These are phyloP conservation scores for Selene dorsalis DNA, from an alignment of 2,797 vertebrate species.

Conservation along the genomic window DNA sequence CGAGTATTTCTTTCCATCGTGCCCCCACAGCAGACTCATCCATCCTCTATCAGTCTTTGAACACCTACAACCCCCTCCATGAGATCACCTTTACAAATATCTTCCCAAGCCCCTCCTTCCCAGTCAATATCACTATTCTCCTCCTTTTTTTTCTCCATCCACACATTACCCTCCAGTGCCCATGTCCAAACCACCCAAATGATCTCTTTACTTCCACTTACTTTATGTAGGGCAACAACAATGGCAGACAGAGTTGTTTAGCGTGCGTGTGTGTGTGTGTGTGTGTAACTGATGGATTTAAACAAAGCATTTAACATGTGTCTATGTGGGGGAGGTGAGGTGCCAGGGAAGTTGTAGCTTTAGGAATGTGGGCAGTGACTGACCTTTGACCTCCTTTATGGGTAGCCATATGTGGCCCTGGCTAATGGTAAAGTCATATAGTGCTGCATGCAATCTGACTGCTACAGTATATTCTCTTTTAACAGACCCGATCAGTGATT, in stretches of 20 bases:
- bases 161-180: background rate
- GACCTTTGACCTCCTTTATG: conserved; percentile 64
- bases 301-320: conserved; percentile 51
- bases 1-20: background rate
- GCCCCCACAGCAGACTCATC: background rate
- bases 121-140: background rate
- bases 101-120: background rate
- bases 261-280: conserved; percentile 4
- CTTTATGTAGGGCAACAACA: conserved; percentile 49
- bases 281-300: conserved; percentile 26
- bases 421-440: conserved; percentile 59
- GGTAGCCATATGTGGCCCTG: conserved; percentile 51
- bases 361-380: conserved; percentile 62
- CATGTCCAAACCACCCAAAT: background rate
- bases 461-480: background rate
- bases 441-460: conserved; percentile 32
- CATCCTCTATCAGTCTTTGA: background rate
- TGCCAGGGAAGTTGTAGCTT: conserved; percentile 38
- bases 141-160: background rate
- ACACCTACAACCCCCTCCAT: background rate
- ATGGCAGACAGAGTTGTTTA: conserved; percentile 17
- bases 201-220: conserved; percentile 38
- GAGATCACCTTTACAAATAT: background rate
- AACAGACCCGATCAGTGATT: background rate
- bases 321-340: conserved; percentile 15